Percentiles rank a stretch among this genome's conserved stretches.
Evolutionary conservation across 2,797 vertebrate genomes (phyloP).

Genomic region (Trachops cirrhosus): DNA sequence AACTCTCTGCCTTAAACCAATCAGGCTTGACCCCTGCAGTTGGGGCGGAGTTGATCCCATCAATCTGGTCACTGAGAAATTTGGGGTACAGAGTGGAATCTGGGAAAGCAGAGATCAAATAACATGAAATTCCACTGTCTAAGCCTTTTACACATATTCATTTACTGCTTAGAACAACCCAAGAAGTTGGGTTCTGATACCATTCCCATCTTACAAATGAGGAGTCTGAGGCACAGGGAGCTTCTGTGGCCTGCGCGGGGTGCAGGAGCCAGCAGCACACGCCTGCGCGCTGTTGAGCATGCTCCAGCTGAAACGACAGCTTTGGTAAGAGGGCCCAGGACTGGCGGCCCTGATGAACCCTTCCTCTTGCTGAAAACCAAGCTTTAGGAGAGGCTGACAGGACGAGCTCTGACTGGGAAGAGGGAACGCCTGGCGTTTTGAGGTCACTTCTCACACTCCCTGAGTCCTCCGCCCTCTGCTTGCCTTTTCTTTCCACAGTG

Average conservation of each 20-base stretch:
- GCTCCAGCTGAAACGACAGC: background rate
- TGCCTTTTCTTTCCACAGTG: constrained; percentile 83
- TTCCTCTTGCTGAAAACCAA: background rate
- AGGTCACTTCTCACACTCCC: background rate
- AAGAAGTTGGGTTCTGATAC: background rate
- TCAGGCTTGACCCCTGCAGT: background rate
- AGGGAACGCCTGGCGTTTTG: accelerated
- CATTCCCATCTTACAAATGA: background rate
- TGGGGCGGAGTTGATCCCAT: background rate
- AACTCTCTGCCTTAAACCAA: background rate
- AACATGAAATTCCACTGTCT: background rate
- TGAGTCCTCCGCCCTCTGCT: too few species aligned
- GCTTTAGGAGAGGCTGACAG: background rate
- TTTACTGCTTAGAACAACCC: background rate
- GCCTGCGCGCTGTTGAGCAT: background rate
- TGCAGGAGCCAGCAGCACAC: background rate
- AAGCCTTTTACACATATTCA: background rate
- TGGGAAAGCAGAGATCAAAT: background rate
- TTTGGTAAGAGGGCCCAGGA: background rate
- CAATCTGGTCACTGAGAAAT: background rate
- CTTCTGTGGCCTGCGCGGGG: background rate
- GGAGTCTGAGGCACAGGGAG: background rate
- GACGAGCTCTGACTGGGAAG: background rate
- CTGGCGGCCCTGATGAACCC: too few species aligned
- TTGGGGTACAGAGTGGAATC: background rate